Conservation (phyloP, 92 coral and sea anemone genomes). For the Epizoanthus scotinus region DNA sequence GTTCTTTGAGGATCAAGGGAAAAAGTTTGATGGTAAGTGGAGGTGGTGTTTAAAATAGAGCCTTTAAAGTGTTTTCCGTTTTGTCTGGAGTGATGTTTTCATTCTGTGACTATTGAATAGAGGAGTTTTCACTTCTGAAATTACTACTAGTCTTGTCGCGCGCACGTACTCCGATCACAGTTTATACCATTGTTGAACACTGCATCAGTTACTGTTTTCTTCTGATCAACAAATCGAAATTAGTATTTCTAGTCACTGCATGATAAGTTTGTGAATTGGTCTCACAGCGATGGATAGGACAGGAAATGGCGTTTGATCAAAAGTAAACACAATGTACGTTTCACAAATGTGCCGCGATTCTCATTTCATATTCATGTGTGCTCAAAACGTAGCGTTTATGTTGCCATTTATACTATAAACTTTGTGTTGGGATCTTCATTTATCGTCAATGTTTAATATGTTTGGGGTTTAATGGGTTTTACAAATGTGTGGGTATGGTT, state of each 20-base stretch:
- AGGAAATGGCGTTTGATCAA: constrained; percentile 42
- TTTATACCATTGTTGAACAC: neutral
- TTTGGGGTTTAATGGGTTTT: neutral
- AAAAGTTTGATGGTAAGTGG: constrained; percentile 31
- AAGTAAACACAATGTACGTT: constrained; percentile 39
- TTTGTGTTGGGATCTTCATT: neutral
- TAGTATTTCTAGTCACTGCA: neutral
- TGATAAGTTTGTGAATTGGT: neutral
- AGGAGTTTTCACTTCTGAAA: neutral
- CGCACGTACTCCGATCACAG: constrained; percentile 6
- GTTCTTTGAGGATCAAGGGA: constrained; percentile 25
- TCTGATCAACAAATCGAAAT: neutral
- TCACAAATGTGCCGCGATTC: neutral
- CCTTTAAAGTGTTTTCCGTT: neutral
- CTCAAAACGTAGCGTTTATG: neutral
- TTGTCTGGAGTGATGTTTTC: neutral
- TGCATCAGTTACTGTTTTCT: neutral
- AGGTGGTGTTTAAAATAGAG: neutral
- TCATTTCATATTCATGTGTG: neutral
- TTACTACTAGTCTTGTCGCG: constrained; percentile 17
- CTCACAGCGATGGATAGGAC: constrained; percentile 17
- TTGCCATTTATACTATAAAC: neutral
- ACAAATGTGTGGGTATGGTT: neutral
- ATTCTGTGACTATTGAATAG: neutral
- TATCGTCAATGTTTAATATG: constrained; percentile 21